Evolutionary conservation across 1,140 invertebrate genomes (phyloP).

Genomic region (Zaprionus camerounensis): DNA sequence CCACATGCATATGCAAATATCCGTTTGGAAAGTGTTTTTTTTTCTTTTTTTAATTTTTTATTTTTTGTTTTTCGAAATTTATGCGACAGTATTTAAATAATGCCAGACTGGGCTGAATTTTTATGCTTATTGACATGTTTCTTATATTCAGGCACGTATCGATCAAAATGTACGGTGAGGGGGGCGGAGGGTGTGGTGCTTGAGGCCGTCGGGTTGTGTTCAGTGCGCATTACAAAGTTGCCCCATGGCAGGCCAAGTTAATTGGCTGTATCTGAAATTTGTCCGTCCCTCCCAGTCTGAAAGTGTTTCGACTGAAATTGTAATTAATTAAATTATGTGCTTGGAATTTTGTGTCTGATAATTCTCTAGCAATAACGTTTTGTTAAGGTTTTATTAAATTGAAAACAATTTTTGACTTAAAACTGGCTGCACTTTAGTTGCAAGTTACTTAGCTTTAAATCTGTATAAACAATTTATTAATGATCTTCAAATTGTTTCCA

Average conservation of each 20-base stretch:
- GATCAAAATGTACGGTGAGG: conserved; percentile 15
- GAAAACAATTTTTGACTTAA: background rate
- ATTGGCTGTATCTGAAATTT: conserved; percentile 24
- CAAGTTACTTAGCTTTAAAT: background rate
- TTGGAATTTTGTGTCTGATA: conserved; percentile 5
- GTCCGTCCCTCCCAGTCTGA: conserved; percentile 17
- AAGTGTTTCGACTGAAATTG: conserved; percentile 21
- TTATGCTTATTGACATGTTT: conserved; percentile 13
- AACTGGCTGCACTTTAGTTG: background rate
- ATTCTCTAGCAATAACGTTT: background rate
- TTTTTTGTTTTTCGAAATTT: conserved; percentile 25
- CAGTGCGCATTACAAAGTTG: conserved; percentile 30
- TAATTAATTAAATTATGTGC: conserved; percentile 22
- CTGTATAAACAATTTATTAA: too few relatives aligned
- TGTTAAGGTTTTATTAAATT: background rate
- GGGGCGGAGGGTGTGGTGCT: background rate
- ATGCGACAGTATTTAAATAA: conserved; percentile 51
- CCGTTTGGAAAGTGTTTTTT: conserved; percentile 65
- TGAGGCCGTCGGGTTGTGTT: conserved; percentile 5
- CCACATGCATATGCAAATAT: conserved; percentile 62
- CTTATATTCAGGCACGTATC: conserved; percentile 46
- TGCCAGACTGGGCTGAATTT: background rate
- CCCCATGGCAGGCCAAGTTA: conserved; percentile 18
- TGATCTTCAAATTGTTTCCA: too few relatives aligned
- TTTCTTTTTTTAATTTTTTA: background rate